Evolutionary conservation across 2,888 invertebrate species (phyloP).

Genomic region (Mythimna ferrago): DNA sequence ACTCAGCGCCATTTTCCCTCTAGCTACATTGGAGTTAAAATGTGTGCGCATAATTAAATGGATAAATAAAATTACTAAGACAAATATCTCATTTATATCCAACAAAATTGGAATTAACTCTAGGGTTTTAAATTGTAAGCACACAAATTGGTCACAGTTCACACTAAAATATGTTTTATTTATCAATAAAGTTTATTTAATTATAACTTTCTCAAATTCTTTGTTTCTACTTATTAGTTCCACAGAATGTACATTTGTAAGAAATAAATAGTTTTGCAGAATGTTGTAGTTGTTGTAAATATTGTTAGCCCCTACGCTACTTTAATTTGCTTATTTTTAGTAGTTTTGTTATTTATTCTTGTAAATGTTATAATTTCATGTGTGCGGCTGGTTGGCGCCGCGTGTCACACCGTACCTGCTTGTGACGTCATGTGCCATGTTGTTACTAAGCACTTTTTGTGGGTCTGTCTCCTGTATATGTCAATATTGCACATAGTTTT

Average conservation of each 20-base stretch:
- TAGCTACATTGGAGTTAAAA: background rate
- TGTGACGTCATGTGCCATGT: conserved; percentile 6
- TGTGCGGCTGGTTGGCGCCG: conserved; percentile 34
- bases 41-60: background rate
- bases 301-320: conserved; percentile 53
- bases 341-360: conserved; percentile 43
- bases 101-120: background rate
- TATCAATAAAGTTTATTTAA: background rate
- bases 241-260: conserved; percentile 38
- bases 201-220: background rate
- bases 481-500: conserved; percentile 6
- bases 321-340: conserved; percentile 52
- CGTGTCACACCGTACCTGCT: background rate
- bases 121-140: background rate
- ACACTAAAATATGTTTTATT: background rate
- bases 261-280: conserved; percentile 51
- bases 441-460: conserved; percentile 1
- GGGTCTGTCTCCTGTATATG: conserved; percentile 5
- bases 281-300: conserved; percentile 50
- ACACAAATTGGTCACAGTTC: background rate
- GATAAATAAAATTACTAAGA: background rate
- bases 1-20: background rate
- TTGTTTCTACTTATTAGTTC: conserved; percentile 9
- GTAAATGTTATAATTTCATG: conserved; percentile 33
- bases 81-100: background rate